A percentile compares a stretch with the other conserved stretches of the same genome.
Evolutionary conservation across 1,140 invertebrate genomes (phyloP).

Genomic region (Ceratosolen solmsi): DNA sequence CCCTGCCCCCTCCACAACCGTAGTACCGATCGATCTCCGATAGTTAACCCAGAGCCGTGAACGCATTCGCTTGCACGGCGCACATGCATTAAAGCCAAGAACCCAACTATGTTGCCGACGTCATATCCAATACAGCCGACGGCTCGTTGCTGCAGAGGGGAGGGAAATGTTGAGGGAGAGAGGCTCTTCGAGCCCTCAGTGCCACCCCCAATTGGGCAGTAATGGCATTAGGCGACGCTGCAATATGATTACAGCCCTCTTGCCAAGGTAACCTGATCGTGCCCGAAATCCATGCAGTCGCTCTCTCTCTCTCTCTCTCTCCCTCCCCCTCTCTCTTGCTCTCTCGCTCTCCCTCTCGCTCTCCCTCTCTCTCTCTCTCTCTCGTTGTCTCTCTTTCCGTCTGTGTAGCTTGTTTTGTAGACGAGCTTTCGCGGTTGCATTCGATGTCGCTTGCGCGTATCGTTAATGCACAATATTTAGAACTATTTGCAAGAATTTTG

Average conservation of each 20-base stretch:
- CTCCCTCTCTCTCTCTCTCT: not conserved
- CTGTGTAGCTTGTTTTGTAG: no score
- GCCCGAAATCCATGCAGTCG: conserved; percentile 52
- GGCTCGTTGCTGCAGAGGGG: conserved; percentile 44
- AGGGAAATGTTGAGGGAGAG: conserved; percentile 34
- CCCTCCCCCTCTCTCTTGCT: not conserved
- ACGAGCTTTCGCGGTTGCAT: no score
- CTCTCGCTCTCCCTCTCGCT: not conserved
- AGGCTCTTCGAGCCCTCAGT: conserved; percentile 51
- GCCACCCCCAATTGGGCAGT: conserved; percentile 64
- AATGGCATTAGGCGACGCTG: conserved; percentile 73
- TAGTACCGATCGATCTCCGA: conserved; percentile 51
- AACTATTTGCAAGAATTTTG: not conserved
- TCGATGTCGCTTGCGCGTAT: no score
- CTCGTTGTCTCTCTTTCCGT: not conserved
- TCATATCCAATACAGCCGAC: conserved; percentile 71
- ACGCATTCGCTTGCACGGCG: conserved; percentile 55
- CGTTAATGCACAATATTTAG: no score
- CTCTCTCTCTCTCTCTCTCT: not conserved
- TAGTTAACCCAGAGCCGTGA: conserved; percentile 53
- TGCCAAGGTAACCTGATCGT: conserved; percentile 72
- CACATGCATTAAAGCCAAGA: conserved; percentile 71
- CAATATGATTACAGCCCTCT: conserved; percentile 73
- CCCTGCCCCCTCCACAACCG: conserved; percentile 22
- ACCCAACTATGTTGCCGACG: conserved; percentile 67